These are phyloP conservation scores for Hyperoplus lanceolatus DNA, from an alignment of 2,797 vertebrate species.

Conservation along the genomic window DNA sequence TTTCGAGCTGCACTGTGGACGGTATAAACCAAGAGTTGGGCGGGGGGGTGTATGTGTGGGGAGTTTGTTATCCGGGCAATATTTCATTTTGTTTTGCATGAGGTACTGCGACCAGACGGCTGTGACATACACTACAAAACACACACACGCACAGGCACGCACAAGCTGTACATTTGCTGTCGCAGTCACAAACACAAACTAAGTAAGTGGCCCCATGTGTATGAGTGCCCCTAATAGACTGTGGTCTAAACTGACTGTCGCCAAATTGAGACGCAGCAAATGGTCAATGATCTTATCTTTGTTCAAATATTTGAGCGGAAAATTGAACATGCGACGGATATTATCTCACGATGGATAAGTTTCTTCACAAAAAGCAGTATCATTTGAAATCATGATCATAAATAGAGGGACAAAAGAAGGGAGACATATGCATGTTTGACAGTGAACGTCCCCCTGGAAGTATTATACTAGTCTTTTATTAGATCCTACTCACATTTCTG, in stretches of 20 bases:
- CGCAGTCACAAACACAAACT: slow-evolving; percentile 18
- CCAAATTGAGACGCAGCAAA: slow-evolving; percentile 1
- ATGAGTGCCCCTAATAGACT: slow-evolving; percentile 19
- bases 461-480: slow-evolving; percentile 30
- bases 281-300: slow-evolving; percentile 12
- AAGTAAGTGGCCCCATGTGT: slow-evolving; percentile 25
- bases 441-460: slow-evolving; percentile 12
- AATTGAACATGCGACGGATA: slow-evolving; percentile 11
- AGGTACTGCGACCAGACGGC: slow-evolving; percentile 73
- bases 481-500: slow-evolving; percentile 35
- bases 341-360: slow-evolving; percentile 13
- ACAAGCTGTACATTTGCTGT: slow-evolving; percentile 26
- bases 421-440: slow-evolving; percentile 52
- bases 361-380: slow-evolving; percentile 11
- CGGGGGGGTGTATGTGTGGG: slow-evolving; percentile 35
- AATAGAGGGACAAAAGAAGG: slow-evolving; percentile 40
- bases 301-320: slow-evolving; percentile 6
- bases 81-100: slow-evolving; percentile 69
- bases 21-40: slow-evolving; percentile 9
- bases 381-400: slow-evolving; percentile 23
- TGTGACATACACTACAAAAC: slow-evolving; percentile 54
- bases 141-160: slow-evolving; percentile 36
- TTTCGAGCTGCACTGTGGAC: slow-evolving; percentile 32
- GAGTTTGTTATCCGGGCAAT: slow-evolving; percentile 26
- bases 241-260: slow-evolving; percentile 1